These are phyloP conservation scores for Periplaneta americana DNA, from an alignment of 1,140 invertebrate species.

Conservation along the genomic window DNA sequence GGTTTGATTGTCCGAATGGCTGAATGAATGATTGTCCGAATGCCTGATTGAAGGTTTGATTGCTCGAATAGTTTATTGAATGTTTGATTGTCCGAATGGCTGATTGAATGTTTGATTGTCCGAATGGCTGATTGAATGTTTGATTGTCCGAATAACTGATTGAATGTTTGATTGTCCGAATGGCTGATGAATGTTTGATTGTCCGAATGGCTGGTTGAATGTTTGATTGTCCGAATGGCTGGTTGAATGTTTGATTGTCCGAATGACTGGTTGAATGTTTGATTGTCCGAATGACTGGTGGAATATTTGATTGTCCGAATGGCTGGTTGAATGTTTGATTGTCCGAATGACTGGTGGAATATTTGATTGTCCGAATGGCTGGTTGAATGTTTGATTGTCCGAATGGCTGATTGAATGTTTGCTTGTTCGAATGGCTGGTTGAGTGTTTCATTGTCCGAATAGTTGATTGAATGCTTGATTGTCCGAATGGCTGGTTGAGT, in stretches of 20 bases:
- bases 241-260: neutral
- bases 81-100: neutral
- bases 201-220: neutral
- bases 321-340: neutral
- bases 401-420: neutral
- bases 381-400: neutral
- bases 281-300: neutral
- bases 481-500: neutral
- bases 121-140: neutral
- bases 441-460: neutral
- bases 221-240: neutral
- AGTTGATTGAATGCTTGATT: neutral
- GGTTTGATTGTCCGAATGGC: neutral
- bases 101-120: neutral
- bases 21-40: neutral
- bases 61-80: neutral
- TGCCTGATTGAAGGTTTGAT: neutral
- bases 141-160: neutral
- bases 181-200: slow-evolving; percentile 16
- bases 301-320: neutral
- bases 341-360: neutral
- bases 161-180: neutral
- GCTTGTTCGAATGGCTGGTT: neutral
- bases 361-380: neutral
- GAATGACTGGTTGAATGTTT: neutral